Conservation (phyloP, 2,797 vertebrate species). For the Chrosomus eos region DNA sequence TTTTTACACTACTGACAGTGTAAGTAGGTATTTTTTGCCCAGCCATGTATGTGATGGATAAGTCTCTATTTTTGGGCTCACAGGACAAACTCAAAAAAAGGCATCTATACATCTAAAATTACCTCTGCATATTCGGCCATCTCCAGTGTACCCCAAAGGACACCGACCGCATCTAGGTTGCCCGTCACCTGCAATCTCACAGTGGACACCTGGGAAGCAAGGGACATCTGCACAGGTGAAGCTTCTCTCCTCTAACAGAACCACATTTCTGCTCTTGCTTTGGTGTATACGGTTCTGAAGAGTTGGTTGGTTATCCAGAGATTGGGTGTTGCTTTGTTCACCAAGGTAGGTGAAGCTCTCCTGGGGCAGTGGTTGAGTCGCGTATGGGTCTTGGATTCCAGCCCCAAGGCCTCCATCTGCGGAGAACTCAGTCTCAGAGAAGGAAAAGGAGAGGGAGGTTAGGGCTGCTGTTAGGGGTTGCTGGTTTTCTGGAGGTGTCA, state of each 20-base stretch:
- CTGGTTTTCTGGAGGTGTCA: slow-evolving; percentile 57
- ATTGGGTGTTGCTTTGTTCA: slow-evolving; percentile 27
- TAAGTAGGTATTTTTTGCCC: background rate
- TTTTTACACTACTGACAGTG: background rate
- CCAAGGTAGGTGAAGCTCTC: slow-evolving; percentile 37
- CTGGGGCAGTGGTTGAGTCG: background rate
- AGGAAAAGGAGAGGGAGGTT: slow-evolving; percentile 56
- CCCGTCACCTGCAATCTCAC: slow-evolving; percentile 52
- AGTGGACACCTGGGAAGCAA: slow-evolving; percentile 76
- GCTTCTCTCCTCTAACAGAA: background rate
- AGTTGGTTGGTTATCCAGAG: background rate
- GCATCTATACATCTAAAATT: slow-evolving; percentile 21
- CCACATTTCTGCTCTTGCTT: background rate
- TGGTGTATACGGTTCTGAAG: background rate
- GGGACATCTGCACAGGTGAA: slow-evolving; percentile 60
- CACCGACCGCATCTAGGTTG: slow-evolving; percentile 76
- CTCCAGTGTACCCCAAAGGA: slow-evolving; percentile 76
- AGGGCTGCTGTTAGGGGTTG: slow-evolving; percentile 54
- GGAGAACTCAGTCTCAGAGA: slow-evolving; percentile 60
- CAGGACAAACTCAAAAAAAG: background rate
- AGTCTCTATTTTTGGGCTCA: background rate
- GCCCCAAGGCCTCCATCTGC: slow-evolving; percentile 53
- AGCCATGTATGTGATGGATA: background rate
- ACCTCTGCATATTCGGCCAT: slow-evolving; percentile 81
- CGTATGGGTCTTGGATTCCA: background rate